Conservation (phyloP, 2,888 invertebrate genomes). For the Ophion slaviceki region DNA sequence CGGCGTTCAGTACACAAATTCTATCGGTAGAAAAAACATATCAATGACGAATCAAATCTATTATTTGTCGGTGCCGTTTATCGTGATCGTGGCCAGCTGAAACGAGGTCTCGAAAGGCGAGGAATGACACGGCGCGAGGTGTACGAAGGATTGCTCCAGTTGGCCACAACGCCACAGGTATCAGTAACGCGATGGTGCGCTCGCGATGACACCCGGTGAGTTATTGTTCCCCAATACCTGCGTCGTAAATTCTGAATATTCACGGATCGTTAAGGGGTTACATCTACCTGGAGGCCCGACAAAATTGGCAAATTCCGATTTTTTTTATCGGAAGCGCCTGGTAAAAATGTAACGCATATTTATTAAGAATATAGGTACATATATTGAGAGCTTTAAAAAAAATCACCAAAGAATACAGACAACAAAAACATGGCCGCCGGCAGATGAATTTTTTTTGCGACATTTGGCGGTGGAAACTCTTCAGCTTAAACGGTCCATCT, state of each 20-base stretch:
- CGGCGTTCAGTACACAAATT: not conserved
- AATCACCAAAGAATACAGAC: too few species aligned
- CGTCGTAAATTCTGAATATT: not conserved
- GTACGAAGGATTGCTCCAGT: slow-evolving; percentile 66
- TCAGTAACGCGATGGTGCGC: slow-evolving; percentile 41
- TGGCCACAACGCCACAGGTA: slow-evolving; percentile 64
- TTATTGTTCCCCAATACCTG: not conserved
- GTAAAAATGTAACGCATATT: too few species aligned
- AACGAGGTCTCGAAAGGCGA: slow-evolving; percentile 57
- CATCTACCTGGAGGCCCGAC: too few species aligned
- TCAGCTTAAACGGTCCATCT: too few species aligned
- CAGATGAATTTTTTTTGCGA: too few species aligned
- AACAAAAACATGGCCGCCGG: too few species aligned
- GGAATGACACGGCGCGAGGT: slow-evolving; percentile 59
- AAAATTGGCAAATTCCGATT: too few species aligned
- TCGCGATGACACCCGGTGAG: not conserved
- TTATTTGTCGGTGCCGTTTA: not conserved
- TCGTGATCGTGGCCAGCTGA: slow-evolving; percentile 66
- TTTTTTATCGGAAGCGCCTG: too few species aligned
- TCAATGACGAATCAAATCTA: not conserved
- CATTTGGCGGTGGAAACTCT: too few species aligned
- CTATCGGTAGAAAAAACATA: not conserved
- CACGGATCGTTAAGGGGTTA: not conserved
- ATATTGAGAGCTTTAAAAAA: too few species aligned
- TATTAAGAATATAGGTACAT: too few species aligned